These are phyloP conservation scores for Nanger granti DNA, from an alignment of 2,113 vertebrate species.

Conservation along the genomic window DNA sequence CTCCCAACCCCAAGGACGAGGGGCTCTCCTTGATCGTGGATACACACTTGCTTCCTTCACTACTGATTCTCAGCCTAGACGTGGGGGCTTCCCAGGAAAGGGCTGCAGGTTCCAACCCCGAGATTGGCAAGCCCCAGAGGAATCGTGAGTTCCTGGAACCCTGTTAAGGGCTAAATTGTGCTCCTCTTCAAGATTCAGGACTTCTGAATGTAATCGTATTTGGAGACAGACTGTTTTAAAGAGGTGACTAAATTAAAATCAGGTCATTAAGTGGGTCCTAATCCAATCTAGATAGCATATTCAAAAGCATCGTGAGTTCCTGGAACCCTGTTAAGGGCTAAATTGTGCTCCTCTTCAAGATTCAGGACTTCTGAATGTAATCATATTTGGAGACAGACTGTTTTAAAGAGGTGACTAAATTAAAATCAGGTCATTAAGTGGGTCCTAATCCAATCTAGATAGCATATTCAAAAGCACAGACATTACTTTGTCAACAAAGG, in stretches of 20 bases:
- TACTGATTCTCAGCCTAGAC: background rate
- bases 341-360: background rate
- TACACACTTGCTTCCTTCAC: background rate
- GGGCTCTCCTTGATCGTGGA: background rate
- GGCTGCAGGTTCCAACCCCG: background rate
- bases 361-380: background rate
- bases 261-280: background rate
- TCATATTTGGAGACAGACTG: background rate
- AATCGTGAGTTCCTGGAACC: background rate
- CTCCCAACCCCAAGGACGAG: background rate
- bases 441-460: background rate
- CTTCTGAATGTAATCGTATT: background rate
- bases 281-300: background rate
- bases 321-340: background rate
- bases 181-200: background rate
- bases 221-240: background rate
- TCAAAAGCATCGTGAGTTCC: background rate
- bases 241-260: constrained; percentile 18
- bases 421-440: background rate
- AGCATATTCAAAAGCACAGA: background rate
- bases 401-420: constrained; percentile 21
- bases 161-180: background rate
- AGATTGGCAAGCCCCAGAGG: background rate
- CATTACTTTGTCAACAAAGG: background rate
- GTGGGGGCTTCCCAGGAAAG: background rate